Evolutionary conservation across 1,140 invertebrate genomes (phyloP), one percentile per base, ranked within the genome.

Genomic region (Pygmarrhopalites habei): DNA sequence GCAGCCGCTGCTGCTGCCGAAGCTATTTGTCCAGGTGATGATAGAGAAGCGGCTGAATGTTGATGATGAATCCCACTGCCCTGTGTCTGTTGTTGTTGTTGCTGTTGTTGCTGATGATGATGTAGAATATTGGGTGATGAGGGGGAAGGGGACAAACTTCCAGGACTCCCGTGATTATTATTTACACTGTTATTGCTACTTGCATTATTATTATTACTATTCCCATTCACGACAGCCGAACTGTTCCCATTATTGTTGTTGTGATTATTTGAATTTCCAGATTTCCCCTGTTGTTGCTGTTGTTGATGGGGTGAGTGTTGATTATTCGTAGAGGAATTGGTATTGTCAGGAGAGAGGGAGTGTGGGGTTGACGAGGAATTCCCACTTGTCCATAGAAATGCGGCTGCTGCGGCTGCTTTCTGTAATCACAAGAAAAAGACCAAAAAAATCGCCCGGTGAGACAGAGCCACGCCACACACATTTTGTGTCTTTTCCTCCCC

Each of bases 381-480:
- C 21, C 65, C 65, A 26, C 55, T 57, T 51, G 64, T 58, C 65
- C 65, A 66, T 30, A 66, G 26, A 58, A 66, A 62, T 19, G 55
- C 43, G 46, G 41, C 56, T 30, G 55, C 60, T 25, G 43, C 53
- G 26, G 53, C 53, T 52, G 52, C 60, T 60, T 66, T 66, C 60
- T 62, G 57, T 29, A 51, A 60, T 30, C 26, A 39, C 25, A 52
- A 28, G 7, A 52, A 5, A 47, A 47, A 47, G 19, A 5, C 7
- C 44, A 7, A 47, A 47, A 47, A 47, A 7, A 35, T 35, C 15
- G 32, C 32, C 32, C 5, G 15, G 32, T 35, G 32, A 35, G 32
- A 35, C n/a, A n/a, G n/a, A n/a, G n/a, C n/a, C n/a, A n/a, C n/a
- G n/a, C n/a, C n/a, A n/a, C n/a, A n/a, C n/a, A n/a, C n/a, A n/a